Evolutionary conservation across 2,888 invertebrate species (phyloP).

Genomic region (Chorisops tibialis): DNA sequence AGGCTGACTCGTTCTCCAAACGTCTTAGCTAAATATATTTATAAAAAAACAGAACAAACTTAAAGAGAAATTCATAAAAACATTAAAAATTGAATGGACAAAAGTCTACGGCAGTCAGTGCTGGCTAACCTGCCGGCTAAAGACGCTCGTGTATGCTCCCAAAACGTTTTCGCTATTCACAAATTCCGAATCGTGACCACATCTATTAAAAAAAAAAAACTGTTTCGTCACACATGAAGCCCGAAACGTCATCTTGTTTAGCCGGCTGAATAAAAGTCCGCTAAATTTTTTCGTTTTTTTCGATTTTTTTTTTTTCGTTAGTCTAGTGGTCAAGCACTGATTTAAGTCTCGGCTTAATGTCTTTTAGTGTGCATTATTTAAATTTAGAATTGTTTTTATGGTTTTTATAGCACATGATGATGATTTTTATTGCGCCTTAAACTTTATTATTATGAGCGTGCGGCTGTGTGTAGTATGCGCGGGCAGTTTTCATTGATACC

Average conservation of each 20-base stretch:
- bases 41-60: no score
- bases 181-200: slow-evolving; percentile 10
- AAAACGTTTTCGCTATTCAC: no score
- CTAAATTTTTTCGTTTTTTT: slow-evolving; percentile 12
- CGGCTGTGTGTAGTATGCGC: no score
- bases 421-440: slow-evolving; percentile 35
- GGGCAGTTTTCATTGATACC: slow-evolving; percentile 28
- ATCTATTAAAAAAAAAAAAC: slow-evolving; percentile 4
- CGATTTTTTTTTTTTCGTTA: background rate
- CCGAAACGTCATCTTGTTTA: slow-evolving; percentile 2
- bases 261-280: slow-evolving; percentile 9
- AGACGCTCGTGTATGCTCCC: no score
- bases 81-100: no score
- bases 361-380: slow-evolving; percentile 41
- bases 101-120: no score
- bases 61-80: no score
- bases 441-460: slow-evolving; percentile 34
- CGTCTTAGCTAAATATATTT: no score
- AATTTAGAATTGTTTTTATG: slow-evolving; percentile 50
- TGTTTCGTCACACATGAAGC: background rate
- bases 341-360: slow-evolving; percentile 21
- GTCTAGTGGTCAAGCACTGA: slow-evolving; percentile 16
- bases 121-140: no score
- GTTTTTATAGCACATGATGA: slow-evolving; percentile 47
- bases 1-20: no score